Evolutionary conservation across 2,888 invertebrate species (phyloP), one percentile per base, ranked within the genome.

Genomic region (Gari tellinella): DNA sequence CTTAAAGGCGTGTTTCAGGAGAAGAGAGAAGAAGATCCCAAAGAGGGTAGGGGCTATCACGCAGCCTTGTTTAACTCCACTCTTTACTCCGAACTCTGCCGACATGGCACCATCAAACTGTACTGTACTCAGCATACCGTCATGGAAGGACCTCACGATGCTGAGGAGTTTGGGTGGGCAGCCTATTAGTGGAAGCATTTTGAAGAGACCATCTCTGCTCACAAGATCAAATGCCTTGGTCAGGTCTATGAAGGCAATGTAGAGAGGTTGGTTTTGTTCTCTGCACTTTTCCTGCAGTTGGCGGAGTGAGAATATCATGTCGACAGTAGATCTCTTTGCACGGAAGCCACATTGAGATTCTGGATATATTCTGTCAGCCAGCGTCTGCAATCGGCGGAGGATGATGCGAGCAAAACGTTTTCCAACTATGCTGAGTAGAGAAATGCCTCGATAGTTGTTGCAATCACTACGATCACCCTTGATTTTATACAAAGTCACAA

Each of bases 271-370:
- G 10, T 31, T 31, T 31, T 31, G 31, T 31, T 31, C 31, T 31
- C 31, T 31, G 31, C 31, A 31, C 31, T 31, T 4, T 31, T 31
- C 31, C 10, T 66, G 38, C 2, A 61, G 52, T 57, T 52, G 72
- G 10, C 51, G n/a, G 14, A 57, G 37, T 1, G 66, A 23, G 56
- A 66, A 72, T 49, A 49, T 53, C 72, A 80, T 77, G 64, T 74
- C 73, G n/a, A 58, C 26, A 7, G 57, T 63, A n/a, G 48, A 51
- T 23, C 37, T 10, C 19, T 21, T 43, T 10, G 60, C 45, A 0
- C 61, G 38, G 53, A 77, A 81, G 31, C 70, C 68, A 41, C 81
- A 81, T 51, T 78, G 72, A 0, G 77, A 69, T n/a, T 83, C 68
- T 26, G 77, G 68, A 17, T 74, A 77, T 12, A 81, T 51, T 2